A percentile compares a stretch with the other conserved stretches of the same genome.
Conservation (phyloP, 2,797 vertebrate genomes). For the Ispidina picta region DNA sequence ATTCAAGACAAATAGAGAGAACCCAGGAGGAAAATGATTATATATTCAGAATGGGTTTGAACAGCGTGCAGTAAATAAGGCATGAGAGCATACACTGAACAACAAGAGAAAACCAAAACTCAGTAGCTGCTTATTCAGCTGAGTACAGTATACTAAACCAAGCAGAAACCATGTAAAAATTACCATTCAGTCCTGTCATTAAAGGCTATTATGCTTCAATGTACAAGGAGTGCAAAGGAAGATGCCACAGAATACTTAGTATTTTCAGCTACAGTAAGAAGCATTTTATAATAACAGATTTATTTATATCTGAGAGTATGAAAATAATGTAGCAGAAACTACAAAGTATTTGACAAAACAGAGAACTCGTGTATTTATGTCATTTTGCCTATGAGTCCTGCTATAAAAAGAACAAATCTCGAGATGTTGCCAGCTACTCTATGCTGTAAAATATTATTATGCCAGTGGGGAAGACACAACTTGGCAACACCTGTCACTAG, state of each 20-base stretch:
- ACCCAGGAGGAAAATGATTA: not conserved
- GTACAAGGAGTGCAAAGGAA: not conserved
- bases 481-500: conserved; percentile 39
- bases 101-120: not conserved
- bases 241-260: not conserved
- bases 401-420: conserved; percentile 24
- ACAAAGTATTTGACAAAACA: not conserved
- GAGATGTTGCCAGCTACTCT: conserved; percentile 37
- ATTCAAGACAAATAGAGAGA: not conserved
- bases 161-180: not conserved
- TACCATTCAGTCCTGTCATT: not conserved
- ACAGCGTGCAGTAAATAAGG: not conserved
- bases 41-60: not conserved
- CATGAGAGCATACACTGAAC: not conserved
- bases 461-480: not conserved
- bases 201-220: not conserved
- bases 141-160: not conserved
- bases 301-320: not conserved
- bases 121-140: not conserved
- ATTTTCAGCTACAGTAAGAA: conserved; percentile 20
- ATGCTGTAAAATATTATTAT: conserved; percentile 55
- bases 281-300: not conserved
- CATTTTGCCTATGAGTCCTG: conserved; percentile 17
- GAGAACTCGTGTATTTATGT: not conserved
- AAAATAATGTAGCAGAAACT: not conserved